Evolutionary conservation across 2,888 invertebrate genomes (phyloP).

Genomic region (Fragum sueziense): DNA sequence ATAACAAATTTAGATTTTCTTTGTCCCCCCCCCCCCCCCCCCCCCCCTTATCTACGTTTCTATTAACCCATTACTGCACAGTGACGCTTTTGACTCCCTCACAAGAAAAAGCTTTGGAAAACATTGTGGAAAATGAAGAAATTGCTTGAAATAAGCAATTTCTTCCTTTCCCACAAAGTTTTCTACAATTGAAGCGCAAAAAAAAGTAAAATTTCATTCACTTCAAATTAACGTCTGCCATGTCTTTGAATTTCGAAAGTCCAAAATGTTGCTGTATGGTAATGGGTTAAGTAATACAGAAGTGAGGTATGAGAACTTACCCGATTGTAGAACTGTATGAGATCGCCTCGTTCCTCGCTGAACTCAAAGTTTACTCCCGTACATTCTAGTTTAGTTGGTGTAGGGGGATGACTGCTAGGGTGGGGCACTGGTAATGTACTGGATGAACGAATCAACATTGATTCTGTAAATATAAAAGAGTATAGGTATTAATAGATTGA

Average conservation of each 20-base stretch:
- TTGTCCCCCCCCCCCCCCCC: too few species aligned
- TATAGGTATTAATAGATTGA: too few species aligned
- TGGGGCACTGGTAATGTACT: conserved; percentile 83
- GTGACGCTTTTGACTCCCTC: too few species aligned
- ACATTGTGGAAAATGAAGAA: too few species aligned
- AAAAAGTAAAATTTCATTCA: background rate
- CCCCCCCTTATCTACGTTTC: too few species aligned
- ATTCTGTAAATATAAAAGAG: conserved; percentile 25
- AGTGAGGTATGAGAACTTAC: conserved; percentile 62
- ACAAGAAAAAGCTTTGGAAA: too few species aligned
- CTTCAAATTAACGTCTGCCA: background rate
- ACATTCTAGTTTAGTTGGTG: conserved; percentile 85
- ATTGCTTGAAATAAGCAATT: too few species aligned
- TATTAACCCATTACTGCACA: too few species aligned
- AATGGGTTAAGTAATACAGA: background rate
- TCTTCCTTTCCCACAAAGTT: too few species aligned
- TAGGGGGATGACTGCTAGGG: conserved; percentile 84
- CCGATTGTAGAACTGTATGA: conserved; percentile 96
- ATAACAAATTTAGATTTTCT: too few species aligned
- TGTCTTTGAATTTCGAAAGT: background rate
- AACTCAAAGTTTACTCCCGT: conserved; percentile 83
- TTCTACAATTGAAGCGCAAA: too few species aligned
- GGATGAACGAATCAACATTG: conserved; percentile 81
- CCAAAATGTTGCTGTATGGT: background rate
- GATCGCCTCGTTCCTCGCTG: conserved; percentile 89